phyloP scores from a whole-genome alignment of 2,113 vertebrate species.

The Limnothrissa miodon region DNA sequence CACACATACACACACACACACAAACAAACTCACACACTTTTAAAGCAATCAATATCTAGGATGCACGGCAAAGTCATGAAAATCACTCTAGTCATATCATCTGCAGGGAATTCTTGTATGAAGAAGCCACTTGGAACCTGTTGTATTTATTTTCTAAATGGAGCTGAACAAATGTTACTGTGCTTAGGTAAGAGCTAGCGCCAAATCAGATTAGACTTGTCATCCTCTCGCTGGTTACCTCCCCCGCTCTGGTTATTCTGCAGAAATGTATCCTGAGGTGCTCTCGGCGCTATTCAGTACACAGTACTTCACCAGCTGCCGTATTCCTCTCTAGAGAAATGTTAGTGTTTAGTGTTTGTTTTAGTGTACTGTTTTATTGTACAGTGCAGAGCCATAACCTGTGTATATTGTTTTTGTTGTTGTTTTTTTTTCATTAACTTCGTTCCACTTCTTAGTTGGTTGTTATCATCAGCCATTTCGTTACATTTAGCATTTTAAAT shows the following conservation, averaged over 20 bases:
- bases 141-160: neutral
- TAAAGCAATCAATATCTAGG: neutral
- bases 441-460: neutral
- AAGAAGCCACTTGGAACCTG: neutral
- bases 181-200: neutral
- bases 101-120: neutral
- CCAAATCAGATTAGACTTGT: neutral
- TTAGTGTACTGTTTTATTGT: too few species aligned
- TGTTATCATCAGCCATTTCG: neutral
- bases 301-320: neutral
- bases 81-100: too few species aligned
- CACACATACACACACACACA: neutral
- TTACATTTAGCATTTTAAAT: too few species aligned
- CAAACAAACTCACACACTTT: neutral
- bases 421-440: neutral
- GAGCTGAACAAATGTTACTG: conserved; percentile 6
- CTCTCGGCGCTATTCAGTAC: neutral
- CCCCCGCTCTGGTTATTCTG: neutral
- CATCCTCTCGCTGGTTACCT: neutral
- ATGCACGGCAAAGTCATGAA: neutral
- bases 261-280: neutral
- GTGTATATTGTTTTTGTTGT: neutral
- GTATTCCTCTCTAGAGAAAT: neutral
- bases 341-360: too few species aligned
- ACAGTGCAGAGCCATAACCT: neutral